Percentiles rank a stretch among this genome's conserved stretches.
Conservation (phyloP, 1,140 invertebrate species). For the Goniozus legneri region DNA sequence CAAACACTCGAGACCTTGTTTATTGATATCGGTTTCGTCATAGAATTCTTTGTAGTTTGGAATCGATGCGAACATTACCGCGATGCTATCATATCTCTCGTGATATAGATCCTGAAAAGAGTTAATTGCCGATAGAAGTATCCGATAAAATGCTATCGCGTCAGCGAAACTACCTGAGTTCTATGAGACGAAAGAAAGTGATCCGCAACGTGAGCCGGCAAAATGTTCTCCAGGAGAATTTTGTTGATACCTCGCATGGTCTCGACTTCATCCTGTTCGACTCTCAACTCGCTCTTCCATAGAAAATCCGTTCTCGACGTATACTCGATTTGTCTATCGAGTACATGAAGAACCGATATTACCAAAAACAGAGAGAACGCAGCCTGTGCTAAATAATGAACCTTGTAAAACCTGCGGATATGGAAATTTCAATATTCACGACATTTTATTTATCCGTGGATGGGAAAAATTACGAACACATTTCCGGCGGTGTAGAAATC, state of each 20-base stretch:
- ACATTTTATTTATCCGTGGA: constrained; percentile 1
- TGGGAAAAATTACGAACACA: neutral
- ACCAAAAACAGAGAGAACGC: constrained; percentile 62
- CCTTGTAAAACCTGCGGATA: constrained; percentile 57
- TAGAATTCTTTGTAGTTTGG: constrained; percentile 99
- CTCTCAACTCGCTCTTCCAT: constrained; percentile 87
- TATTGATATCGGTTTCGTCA: constrained; percentile 95
- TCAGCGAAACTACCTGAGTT: constrained; percentile 55
- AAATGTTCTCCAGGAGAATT: constrained; percentile 91
- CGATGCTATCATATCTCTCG: constrained; percentile 89
- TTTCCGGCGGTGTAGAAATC: too few relatives aligned
- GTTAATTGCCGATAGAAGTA: neutral
- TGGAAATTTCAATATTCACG: neutral
- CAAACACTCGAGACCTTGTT: constrained; percentile 93
- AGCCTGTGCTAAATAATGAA: constrained; percentile 66
- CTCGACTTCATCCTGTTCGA: constrained; percentile 92
- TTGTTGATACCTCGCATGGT: constrained; percentile 94
- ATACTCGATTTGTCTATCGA: constrained; percentile 83
- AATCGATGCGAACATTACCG: constrained; percentile 97
- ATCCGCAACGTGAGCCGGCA: constrained; percentile 93
- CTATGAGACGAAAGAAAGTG: constrained; percentile 76
- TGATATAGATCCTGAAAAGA: constrained; percentile 82
- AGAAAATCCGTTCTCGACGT: constrained; percentile 85
- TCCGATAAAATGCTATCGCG: neutral
- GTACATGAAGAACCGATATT: constrained; percentile 67